Percentiles rank a stretch among this genome's conserved stretches.
These are phyloP conservation scores for Daubentonia madagascariensis DNA, from an alignment of 2,113 vertebrate species.

Conservation along the genomic window DNA sequence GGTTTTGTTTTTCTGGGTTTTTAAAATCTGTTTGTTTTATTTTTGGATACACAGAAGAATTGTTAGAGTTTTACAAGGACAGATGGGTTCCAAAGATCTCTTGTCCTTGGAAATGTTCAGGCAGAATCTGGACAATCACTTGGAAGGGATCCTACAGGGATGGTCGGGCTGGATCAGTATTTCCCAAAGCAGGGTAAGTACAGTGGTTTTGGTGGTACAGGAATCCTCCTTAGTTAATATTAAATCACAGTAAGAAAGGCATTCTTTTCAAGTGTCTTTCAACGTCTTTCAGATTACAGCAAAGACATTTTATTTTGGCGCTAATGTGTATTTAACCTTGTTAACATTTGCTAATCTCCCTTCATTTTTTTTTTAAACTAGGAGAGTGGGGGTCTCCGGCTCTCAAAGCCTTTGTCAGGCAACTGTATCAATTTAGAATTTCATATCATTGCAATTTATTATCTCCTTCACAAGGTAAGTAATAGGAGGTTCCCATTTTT, in stretches of 20 bases:
- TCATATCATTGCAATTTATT: background rate
- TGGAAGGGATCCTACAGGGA: background rate
- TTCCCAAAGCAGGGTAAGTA: background rate
- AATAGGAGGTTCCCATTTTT: background rate
- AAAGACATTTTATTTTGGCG: background rate
- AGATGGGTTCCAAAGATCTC: background rate
- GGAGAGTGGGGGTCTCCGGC: background rate
- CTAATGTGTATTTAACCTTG: background rate
- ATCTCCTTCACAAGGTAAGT: background rate
- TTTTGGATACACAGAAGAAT: constrained; percentile 5
- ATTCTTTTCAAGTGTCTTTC: background rate
- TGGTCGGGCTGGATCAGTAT: background rate
- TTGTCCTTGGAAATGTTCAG: background rate
- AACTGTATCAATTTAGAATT: background rate
- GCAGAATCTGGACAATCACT: background rate
- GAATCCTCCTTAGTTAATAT: background rate
- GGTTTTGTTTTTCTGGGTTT: background rate
- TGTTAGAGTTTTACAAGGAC: background rate
- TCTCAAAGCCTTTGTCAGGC: background rate
- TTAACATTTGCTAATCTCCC: background rate
- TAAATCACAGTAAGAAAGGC: background rate
- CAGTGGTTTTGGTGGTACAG: background rate
- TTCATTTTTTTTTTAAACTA: background rate
- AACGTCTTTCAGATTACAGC: background rate
- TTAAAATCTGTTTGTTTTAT: background rate